phyloP scores from a whole-genome alignment of 2,113 vertebrate species.

The Gadus macrocephalus region DNA sequence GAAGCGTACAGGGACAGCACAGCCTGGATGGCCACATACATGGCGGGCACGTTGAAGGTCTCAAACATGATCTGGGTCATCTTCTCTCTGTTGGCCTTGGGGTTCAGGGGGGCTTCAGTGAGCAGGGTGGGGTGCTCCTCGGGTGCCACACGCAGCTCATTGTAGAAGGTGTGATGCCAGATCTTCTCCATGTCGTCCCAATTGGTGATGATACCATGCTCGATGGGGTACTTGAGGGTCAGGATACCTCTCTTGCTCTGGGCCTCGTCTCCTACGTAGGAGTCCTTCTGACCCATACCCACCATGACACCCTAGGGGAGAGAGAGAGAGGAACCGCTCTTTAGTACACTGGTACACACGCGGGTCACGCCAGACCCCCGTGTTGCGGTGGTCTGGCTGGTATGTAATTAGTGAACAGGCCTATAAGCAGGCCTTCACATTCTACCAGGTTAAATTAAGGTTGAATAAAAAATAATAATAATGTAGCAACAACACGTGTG shows the following conservation, averaged over 20 bases:
- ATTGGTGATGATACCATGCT: slow-evolving; percentile 92
- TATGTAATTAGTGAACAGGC: too few species aligned
- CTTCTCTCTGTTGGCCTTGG: slow-evolving; percentile 91
- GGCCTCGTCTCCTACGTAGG: slow-evolving; percentile 93
- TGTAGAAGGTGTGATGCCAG: slow-evolving; percentile 99
- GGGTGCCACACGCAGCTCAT: slow-evolving; percentile 92
- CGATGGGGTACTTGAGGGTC: slow-evolving; percentile 90
- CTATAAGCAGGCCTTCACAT: too few species aligned
- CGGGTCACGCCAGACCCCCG: too few species aligned
- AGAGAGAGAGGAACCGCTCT: slow-evolving; percentile 4
- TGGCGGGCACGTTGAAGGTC: slow-evolving; percentile 92
- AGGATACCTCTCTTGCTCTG: slow-evolving; percentile 96
- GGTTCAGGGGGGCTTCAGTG: slow-evolving; percentile 89
- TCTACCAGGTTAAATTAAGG: too few species aligned
- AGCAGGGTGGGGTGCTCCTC: slow-evolving; percentile 95
- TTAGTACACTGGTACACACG: too few species aligned
- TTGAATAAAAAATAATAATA: too few species aligned
- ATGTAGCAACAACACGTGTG: too few species aligned
- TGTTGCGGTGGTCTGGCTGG: too few species aligned
- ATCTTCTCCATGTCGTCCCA: slow-evolving; percentile 98
- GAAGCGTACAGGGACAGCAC: slow-evolving; percentile 95
- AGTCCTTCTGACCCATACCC: slow-evolving; percentile 96
- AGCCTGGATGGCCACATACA: slow-evolving; percentile 92
- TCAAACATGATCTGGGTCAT: slow-evolving; percentile 97
- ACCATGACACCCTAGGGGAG: slow-evolving; percentile 89